Percentiles rank a stretch among this genome's conserved stretches.
Conservation (phyloP, 2,797 vertebrate genomes). For the Hozukius guyotensis region DNA sequence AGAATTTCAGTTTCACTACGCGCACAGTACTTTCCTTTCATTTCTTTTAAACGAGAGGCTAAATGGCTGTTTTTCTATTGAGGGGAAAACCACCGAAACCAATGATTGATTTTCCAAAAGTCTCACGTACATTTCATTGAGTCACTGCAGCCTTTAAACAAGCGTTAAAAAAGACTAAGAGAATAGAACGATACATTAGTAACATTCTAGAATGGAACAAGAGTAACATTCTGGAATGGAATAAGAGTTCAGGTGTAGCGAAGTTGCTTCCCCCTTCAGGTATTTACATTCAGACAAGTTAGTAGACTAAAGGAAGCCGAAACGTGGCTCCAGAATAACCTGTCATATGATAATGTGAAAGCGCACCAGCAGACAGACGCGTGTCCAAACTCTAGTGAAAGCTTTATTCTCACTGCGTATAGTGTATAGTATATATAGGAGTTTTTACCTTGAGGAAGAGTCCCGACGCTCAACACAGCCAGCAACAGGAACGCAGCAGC, state of each 20-base stretch:
- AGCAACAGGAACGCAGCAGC: conserved; percentile 25
- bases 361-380: background rate
- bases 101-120: background rate
- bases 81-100: background rate
- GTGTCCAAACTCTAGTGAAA: background rate
- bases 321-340: background rate
- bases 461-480: background rate
- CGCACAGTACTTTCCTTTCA: background rate
- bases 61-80: background rate
- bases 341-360: background rate
- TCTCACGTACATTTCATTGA: too few species aligned
- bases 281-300: background rate
- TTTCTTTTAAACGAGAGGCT: background rate
- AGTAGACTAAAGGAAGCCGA: too few species aligned
- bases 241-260: background rate
- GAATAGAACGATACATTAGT: background rate
- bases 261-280: background rate
- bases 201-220: too few species aligned
- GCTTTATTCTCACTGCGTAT: too few species aligned
- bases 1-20: background rate
- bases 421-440: too few species aligned
- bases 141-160: background rate
- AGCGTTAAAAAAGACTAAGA: background rate
- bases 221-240: too few species aligned
- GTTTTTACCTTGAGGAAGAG: conserved; percentile 51